Base-by-base conservation (phyloP, 2,888 invertebrate genomes). In the Julus scandinavius region DNA sequence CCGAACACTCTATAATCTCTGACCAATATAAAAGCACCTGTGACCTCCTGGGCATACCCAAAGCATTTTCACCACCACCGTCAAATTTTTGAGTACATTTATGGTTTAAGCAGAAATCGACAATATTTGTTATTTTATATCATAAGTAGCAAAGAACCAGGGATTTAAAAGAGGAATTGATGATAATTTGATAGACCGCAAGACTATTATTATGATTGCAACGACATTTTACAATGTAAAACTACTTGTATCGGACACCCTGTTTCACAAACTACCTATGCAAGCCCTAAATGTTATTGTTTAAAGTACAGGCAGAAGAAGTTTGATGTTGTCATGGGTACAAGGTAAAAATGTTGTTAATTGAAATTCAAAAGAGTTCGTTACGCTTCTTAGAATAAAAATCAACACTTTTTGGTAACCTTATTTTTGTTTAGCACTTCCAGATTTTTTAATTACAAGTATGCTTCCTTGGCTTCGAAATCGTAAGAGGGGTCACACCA, bases 21-120 rank as follows among this genome's bases (percentile, higher is more conserved):
- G 72, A 72, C 72, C 29, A 72, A 72, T 72, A 72, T 72, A n/a
- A 29, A 72, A 72, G 29, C 72, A 72, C 72, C 72, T 72, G 72
- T 72, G 72, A 72, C 72, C 72, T 72, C 72, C 29, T 72, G 72
- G 72, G 29, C 29, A 72, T 72, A 11, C 72, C 38, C 13, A 29
- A 29, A 29, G 9, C 29, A 4, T 29, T 72, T 72, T 72, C 29
- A 72, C 29, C 72, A 29, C 29, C 72, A 72, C 63, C 7, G 63
- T 63, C 63, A 20, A n/a, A 20, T 72, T n/a, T 29, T 29, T 29
- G 29, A 72, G 11, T 3, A 29, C 29, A 72, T 29, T 29, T 11
- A 29, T 72, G 58, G 20, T 72, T 72, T 72, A 29, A 63, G 58
- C 17, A n/a, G 58, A 15, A 63, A 63, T 63, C 17, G 15, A n/a